These are phyloP conservation scores for Ptilorrhoa leucosticta DNA, from an alignment of 2,113 vertebrate genomes.

Conservation along the genomic window DNA sequence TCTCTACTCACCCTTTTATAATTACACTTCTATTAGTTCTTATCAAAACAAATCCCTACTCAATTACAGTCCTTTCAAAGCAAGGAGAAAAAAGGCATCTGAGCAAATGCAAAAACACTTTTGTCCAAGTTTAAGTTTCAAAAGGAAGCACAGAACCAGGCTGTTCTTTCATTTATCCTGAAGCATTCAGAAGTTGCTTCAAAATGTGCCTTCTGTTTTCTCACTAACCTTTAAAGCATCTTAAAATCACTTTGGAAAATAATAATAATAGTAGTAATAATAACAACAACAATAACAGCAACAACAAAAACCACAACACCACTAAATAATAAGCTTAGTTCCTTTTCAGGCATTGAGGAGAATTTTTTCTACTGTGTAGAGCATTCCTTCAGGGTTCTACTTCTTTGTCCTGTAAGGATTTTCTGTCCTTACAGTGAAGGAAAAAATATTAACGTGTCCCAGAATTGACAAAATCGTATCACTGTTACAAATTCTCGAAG, in stretches of 20 bases:
- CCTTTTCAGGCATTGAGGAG: not conserved
- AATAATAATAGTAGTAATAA: not conserved
- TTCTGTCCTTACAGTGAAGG: not conserved
- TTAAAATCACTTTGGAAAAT: not conserved
- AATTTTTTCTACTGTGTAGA: not conserved
- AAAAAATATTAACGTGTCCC: not conserved
- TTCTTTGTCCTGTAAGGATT: not conserved
- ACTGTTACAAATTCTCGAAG: not conserved
- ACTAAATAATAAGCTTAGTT: not conserved
- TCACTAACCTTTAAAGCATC: not conserved
- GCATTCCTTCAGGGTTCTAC: not conserved
- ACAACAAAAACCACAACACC: not conserved
- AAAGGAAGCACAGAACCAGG: not conserved
- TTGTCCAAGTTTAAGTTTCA: not conserved
- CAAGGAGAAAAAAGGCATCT: not conserved
- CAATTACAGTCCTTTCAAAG: not conserved
- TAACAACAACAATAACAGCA: not conserved
- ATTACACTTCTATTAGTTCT: not conserved
- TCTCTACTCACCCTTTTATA: not conserved
- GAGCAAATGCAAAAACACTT: not conserved
- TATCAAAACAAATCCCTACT: constrained; percentile 12
- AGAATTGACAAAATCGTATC: not conserved
- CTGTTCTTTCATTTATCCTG: not conserved
- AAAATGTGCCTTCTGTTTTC: not conserved
- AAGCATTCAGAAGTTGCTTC: not conserved